Percentiles rank a stretch among this genome's conserved stretches.
Evolutionary conservation across 2,888 invertebrate species (phyloP).

Genomic region (Cephus rjabovi): DNA sequence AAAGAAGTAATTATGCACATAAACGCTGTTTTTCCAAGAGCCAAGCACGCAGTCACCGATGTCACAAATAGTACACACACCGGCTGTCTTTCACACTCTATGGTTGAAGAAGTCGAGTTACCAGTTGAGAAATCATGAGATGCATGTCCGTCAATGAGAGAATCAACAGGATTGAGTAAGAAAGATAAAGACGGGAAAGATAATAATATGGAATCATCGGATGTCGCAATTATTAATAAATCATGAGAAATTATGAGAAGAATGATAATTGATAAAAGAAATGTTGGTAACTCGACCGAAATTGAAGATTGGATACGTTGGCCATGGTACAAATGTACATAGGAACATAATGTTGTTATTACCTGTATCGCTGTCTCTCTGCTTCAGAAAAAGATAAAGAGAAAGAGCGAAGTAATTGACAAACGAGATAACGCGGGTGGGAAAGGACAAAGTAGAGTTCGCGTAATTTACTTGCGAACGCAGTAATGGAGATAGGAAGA

Average conservation of each 20-base stretch:
- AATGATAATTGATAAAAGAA: not conserved
- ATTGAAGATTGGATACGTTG: constrained; percentile 60
- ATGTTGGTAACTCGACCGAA: constrained; percentile 49
- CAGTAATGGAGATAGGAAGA: constrained; percentile 9
- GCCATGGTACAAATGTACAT: constrained; percentile 67
- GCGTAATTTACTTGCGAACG: not conserved
- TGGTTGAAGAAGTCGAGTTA: constrained; percentile 54
- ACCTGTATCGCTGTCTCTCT: constrained; percentile 45
- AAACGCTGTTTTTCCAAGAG: constrained; percentile 23
- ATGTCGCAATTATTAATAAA: not conserved
- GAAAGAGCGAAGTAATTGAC: constrained; percentile 35
- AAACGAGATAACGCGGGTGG: constrained; percentile 42
- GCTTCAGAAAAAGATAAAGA: constrained; percentile 19
- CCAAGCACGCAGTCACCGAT: constrained; percentile 42
- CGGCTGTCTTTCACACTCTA: constrained; percentile 61
- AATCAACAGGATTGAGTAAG: not conserved
- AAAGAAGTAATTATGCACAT: not conserved
- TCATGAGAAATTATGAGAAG: not conserved
- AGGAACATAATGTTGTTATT: constrained; percentile 61
- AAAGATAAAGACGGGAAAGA: not conserved
- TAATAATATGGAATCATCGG: not conserved
- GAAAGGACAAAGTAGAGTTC: constrained; percentile 33
- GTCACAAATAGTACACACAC: constrained; percentile 53
- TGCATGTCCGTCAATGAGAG: not conserved
- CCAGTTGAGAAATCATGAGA: constrained; percentile 27